A percentile compares a stretch with the other conserved stretches of the same genome.
Evolutionary conservation across 2,888 invertebrate genomes (phyloP).

Genomic region (Axea sp.): DNA sequence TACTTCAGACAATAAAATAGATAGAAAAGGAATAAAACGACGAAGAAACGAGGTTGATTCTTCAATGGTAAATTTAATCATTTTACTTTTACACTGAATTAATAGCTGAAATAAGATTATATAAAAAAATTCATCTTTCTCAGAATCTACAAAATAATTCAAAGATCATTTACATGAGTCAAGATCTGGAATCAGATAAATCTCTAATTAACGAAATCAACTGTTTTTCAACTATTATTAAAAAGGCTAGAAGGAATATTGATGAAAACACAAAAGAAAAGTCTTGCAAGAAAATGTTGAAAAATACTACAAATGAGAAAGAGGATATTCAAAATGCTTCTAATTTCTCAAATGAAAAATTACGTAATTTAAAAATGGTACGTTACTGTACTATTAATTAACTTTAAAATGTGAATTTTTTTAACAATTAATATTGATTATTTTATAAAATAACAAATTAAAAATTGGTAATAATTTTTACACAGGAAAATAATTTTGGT

Average conservation of each 20-base stretch:
- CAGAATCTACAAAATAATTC: conserved; percentile 50
- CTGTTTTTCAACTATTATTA: conserved; percentile 53
- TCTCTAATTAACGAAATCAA: conserved; percentile 2
- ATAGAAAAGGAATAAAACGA: conserved; percentile 66
- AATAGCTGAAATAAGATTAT: no score
- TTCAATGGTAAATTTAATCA: conserved; percentile 15
- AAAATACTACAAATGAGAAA: neutral
- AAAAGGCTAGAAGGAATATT: conserved; percentile 23
- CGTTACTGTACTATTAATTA: no score
- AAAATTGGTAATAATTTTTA: no score
- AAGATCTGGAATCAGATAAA: conserved; percentile 56
- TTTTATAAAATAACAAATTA: no score
- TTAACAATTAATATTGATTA: no score
- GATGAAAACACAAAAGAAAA: conserved; percentile 11
- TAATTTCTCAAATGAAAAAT: neutral
- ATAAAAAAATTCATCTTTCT: no score
- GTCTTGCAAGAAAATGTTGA: neutral
- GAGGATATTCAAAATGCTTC: no score
- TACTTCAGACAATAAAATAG: conserved; percentile 67
- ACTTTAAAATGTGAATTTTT: no score
- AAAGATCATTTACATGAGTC: conserved; percentile 63
- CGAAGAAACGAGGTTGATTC: conserved; percentile 60
- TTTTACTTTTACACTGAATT: no score
- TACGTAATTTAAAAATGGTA: neutral
- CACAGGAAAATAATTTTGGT: no score